These are phyloP conservation scores for Dyspetes luteomarginatus DNA, from an alignment of 2,888 invertebrate species.

Conservation along the genomic window DNA sequence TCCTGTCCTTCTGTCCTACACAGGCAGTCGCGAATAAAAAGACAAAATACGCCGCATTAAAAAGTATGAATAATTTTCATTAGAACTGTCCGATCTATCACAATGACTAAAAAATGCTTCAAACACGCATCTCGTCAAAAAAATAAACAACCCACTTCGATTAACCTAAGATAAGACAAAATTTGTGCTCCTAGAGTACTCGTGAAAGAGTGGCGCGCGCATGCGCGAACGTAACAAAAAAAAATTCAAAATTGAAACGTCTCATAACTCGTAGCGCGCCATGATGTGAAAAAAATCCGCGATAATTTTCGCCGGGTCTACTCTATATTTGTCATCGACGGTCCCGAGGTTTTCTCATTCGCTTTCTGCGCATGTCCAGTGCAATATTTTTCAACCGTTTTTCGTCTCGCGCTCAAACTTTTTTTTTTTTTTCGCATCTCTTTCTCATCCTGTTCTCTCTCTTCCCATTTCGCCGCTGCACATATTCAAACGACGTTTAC, in stretches of 20 bases:
- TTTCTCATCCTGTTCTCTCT: neutral
- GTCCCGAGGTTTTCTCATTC: neutral
- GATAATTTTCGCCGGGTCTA: neutral
- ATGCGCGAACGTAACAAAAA: neutral
- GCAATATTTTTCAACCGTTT: neutral
- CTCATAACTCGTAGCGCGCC: neutral
- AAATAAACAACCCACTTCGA: no score
- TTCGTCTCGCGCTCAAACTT: neutral
- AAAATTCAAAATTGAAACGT: neutral
- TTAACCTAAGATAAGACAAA: no score
- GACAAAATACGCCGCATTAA: no score
- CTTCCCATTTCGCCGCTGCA: neutral
- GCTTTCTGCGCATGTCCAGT: neutral
- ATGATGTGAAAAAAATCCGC: no score
- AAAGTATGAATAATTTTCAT: no score
- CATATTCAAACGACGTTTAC: conserved; percentile 10
- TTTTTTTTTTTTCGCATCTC: neutral
- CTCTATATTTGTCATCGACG: neutral
- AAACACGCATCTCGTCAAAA: no score
- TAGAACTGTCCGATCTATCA: no score
- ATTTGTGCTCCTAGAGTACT: no score
- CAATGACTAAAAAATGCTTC: no score
- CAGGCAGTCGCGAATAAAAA: no score
- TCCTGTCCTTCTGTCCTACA: no score
- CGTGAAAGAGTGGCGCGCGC: neutral